Evolutionary conservation across 2,888 invertebrate species (phyloP).

Genomic region (Rhimphoctona megacephalus): DNA sequence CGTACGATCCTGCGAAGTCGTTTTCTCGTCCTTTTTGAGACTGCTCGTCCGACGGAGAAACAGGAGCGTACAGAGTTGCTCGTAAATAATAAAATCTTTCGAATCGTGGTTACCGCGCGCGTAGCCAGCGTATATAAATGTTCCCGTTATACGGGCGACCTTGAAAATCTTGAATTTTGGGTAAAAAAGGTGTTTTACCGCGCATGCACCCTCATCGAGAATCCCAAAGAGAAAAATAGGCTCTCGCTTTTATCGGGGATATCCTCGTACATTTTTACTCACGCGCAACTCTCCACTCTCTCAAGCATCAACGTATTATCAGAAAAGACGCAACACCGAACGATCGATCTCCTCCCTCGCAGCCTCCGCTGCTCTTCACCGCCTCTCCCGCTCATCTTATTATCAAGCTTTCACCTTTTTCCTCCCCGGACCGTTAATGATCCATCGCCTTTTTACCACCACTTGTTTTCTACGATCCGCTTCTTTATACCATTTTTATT

Average conservation of each 20-base stretch:
- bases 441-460: background rate
- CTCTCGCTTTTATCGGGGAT: background rate
- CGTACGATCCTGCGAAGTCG: conserved; percentile 13
- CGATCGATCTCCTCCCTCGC: conserved; percentile 38
- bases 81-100: conserved; percentile 4
- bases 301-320: conserved; percentile 26
- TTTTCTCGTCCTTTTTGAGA: background rate
- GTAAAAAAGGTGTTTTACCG: conserved; percentile 2
- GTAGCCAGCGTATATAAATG: background rate
- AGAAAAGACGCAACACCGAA: conserved; percentile 22
- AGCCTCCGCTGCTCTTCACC: conserved; percentile 6
- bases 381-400: conserved; percentile 19
- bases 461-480: background rate
- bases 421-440: background rate
- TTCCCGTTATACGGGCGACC: conserved; percentile 1
- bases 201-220: conserved; percentile 13
- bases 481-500: background rate
- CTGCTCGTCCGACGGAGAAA: background rate
- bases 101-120: background rate
- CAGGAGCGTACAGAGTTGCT: background rate
- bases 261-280: conserved; percentile 9
- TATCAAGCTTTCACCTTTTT: conserved; percentile 19
- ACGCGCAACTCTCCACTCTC: conserved; percentile 22
- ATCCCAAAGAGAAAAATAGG: background rate
- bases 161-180: conserved; percentile 21